These are phyloP conservation scores for Ichneumon xanthorius DNA, from an alignment of 2,888 invertebrate genomes.

Conservation along the genomic window DNA sequence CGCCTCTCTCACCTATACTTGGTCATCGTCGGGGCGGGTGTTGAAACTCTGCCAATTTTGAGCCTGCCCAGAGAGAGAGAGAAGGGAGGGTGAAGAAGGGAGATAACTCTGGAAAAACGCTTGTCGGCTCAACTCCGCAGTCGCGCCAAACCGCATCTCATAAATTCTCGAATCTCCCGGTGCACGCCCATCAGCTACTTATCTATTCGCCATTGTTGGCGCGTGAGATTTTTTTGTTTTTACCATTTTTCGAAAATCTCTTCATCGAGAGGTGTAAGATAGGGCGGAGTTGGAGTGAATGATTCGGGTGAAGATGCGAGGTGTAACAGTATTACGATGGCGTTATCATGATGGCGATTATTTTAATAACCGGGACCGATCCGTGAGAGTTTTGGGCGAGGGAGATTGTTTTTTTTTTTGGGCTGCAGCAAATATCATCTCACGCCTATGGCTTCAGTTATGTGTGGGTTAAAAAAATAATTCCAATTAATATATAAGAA, in stretches of 20 bases:
- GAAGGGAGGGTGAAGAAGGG: background rate
- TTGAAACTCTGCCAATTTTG: conserved; percentile 74
- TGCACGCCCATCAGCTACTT: conserved; percentile 25
- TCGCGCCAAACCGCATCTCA: conserved; percentile 52
- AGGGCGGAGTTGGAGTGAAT: background rate
- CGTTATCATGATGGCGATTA: background rate
- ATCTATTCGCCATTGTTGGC: background rate
- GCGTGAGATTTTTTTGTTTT: background rate
- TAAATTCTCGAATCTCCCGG: conserved; percentile 50
- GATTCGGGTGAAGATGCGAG: conserved; percentile 12
- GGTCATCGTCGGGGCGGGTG: conserved; percentile 45
- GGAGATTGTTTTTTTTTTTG: background rate
- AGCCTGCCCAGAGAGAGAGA: conserved; percentile 61
- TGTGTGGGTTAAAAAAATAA: too few species aligned
- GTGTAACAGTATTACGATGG: background rate
- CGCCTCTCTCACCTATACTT: conserved; percentile 33
- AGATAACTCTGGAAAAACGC: conserved; percentile 66
- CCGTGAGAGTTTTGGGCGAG: background rate
- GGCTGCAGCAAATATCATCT: too few species aligned
- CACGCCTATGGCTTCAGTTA: too few species aligned
- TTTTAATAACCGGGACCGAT: too few species aligned
- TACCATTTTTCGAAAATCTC: background rate
- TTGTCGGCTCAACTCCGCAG: conserved; percentile 58
- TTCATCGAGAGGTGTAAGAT: conserved; percentile 9
- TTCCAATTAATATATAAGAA: too few species aligned